phyloP scores from a whole-genome alignment of 1,140 invertebrate genomes.

The Ceratosolen solmsi region DNA sequence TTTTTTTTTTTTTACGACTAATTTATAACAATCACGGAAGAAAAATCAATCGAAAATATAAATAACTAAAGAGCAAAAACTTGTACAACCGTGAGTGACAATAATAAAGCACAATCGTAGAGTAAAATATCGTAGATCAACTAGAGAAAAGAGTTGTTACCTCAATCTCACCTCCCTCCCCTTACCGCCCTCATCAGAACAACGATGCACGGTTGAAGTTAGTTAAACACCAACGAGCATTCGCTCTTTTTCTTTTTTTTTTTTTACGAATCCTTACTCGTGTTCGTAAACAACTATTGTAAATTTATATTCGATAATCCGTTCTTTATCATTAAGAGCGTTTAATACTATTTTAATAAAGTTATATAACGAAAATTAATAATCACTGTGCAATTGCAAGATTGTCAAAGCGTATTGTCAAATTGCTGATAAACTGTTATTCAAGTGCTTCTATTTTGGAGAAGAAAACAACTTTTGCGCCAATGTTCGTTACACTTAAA shows the following conservation, averaged over 20 bases:
- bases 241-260: not conserved
- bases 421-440: not conserved
- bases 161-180: too few species aligned
- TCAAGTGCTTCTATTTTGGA: not conserved
- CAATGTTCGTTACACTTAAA: not conserved
- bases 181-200: too few species aligned
- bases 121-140: too few species aligned
- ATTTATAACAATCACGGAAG: too few species aligned
- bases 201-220: too few species aligned
- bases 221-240: too few species aligned
- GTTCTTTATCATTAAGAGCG: conserved; percentile 8
- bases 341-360: conserved; percentile 33
- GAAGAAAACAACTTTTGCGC: not conserved
- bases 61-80: too few species aligned
- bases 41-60: too few species aligned
- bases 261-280: conserved; percentile 13
- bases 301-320: conserved; percentile 41
- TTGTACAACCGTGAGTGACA: too few species aligned
- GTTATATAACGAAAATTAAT: conserved; percentile 12
- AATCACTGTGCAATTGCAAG: conserved; percentile 22
- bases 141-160: too few species aligned
- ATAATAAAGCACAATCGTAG: too few species aligned
- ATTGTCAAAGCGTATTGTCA: not conserved
- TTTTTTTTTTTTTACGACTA: too few species aligned
- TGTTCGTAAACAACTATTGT: conserved; percentile 36